Percentiles rank a stretch among this genome's conserved stretches.
phyloP scores from a whole-genome alignment of 2,113 vertebrate species.

The Callaeas wilsoni region DNA sequence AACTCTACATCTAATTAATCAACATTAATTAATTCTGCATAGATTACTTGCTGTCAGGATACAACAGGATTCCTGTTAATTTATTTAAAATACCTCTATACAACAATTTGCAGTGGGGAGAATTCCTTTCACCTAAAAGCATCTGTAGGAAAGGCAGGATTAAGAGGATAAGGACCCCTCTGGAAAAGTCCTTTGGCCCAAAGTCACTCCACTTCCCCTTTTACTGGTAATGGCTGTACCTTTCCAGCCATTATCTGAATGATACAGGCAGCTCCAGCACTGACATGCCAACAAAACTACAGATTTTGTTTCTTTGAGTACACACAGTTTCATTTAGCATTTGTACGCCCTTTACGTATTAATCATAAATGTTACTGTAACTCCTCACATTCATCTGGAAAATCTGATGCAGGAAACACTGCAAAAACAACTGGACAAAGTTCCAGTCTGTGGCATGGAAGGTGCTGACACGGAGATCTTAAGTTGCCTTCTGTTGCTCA shows the following conservation, averaged over 20 bases:
- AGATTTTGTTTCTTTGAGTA: neutral
- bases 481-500: neutral
- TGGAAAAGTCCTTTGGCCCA: neutral
- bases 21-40: neutral
- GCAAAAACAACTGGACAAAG: neutral
- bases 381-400: neutral
- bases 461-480: neutral
- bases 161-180: neutral
- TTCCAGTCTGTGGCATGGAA: neutral
- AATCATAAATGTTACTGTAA: neutral
- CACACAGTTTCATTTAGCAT: neutral
- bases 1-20: neutral
- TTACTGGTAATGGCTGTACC: neutral
- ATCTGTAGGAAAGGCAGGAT: neutral
- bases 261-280: neutral
- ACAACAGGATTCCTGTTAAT: neutral
- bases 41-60: neutral
- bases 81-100: neutral
- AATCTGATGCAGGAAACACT: neutral
- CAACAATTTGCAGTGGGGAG: neutral
- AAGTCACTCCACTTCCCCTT: neutral
- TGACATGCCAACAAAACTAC: neutral
- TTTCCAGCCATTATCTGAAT: neutral
- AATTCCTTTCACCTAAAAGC: neutral
- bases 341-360: accelerated